Evolutionary conservation across 2,888 invertebrate species (phyloP), one percentile per base, ranked within the genome.

Genomic region (Epinotia demarniana): DNA sequence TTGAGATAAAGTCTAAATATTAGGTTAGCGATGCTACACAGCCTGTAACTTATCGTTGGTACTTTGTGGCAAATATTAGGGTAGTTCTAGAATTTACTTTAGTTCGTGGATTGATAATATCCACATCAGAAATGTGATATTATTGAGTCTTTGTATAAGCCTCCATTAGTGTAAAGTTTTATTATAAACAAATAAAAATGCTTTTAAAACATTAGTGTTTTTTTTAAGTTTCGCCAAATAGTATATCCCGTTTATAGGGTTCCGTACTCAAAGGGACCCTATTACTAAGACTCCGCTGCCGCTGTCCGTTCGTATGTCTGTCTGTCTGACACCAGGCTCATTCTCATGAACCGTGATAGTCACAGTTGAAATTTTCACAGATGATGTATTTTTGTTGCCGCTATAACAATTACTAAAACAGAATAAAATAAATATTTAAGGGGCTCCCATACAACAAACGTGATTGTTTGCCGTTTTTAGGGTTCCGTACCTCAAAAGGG

Each of bases 71-170:
- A 82, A 77, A 78, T 83, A 82, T 80, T 67, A 76, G 74, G 46
- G 58, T 79, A 80, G 75, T 72, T 75, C 72, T 79, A 79, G 75
- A 83, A 77, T 79, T 81, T 85, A 87, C 81, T 79, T 84, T 91
- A 92, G 89, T 88, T 81, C 86, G 92, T 93, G 93, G 93, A 92
- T 93, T 90, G 79, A 94, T 95, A 95, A 95, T 95, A 95, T 95
- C 95, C 95, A 95, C 95, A 95, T 95, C 90, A 95, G 95, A 95
- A 95, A 95, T 95, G 95, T 95, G 95, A 95, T 95, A 95, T 95
- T 95, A 95, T 95, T 94, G 93, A 94, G 94, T 94, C 94, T 94
- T 93, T 91, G 90, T 93, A 93, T 92, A 91, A 92, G 91, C 86
- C 83, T 90, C 86, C 81, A 81, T 90, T 92, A 92, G 89, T 84